Base-by-base conservation (phyloP, 2,888 invertebrate genomes). In the Macropis europaea region DNA sequence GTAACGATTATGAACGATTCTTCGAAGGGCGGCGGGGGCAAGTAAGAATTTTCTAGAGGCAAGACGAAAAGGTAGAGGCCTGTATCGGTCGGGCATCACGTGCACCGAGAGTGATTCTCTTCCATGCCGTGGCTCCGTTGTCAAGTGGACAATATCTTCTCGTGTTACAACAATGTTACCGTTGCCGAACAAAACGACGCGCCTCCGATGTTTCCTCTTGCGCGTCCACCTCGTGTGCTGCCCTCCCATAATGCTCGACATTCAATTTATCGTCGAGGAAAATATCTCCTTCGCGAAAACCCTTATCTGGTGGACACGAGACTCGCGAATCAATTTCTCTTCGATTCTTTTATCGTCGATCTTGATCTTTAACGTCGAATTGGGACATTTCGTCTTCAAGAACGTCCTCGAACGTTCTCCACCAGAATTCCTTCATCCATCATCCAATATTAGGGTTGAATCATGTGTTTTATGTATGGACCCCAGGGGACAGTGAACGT, bases 81-180 rank as follows among this genome's bases (percentile, higher is more conserved):
- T 40, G 42, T 57, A 67, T 67, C 50, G 68, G 68, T 63, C 53
- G 72, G 67, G 54, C 70, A 73, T 84, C 85, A 82, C 81, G 84
- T 79, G 82, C 61, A 72, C 64, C 47, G 50, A 45, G 79, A 83
- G 76, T 83, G 82, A 77, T 82, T 81, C 74, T 69, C 74, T 77
- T 75, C 73, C 78, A 73, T 66, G 70, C 79, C 71, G 71, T 79
- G 73, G 75, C 82, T 75, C 72, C 72, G 75, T 78, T 77, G 82
- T 84, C 84, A 73, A 82, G 81, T 77, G 81, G 74, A 84, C 82
- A 83, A 83, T 86, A 85, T 83, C 85, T 76, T 83, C 84, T 85
- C 86, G 74, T 75, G 80, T 86, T 86, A 79, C 86, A 77, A 81
- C 80, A 82, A 83, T 83, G 82, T 83, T 83, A 77, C 76, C 74